Evolutionary conservation across 92 coral and sea anemone species (phyloP), one percentile per base, ranked within the genome.

Genomic region (Zoanthus solanderi): DNA sequence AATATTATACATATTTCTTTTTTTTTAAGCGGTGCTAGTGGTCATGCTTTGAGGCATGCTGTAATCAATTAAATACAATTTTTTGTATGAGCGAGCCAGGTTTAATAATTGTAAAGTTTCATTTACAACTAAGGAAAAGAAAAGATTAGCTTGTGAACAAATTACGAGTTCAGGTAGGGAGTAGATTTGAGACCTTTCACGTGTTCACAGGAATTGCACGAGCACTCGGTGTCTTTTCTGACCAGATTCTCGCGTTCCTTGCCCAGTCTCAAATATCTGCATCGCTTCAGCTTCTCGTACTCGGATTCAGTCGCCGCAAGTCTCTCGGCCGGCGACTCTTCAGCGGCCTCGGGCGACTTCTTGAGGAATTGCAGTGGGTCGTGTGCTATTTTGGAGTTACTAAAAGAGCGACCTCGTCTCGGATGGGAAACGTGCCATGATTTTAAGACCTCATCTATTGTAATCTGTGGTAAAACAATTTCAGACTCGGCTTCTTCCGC

Each of bases 141-240:
- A 37, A 37, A 37, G 4, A 37, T 37, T 37, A 37, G 42, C 42
- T 37, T 37, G 3, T 0, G 42, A 37, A 90, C 71, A 6, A 69
- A 45, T 66, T 83, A 92, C 8, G 97, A 94, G 76, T 94, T 94
- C 50, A 94, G 81, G 31, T 78, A 94, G 17, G 97, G 94, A 72
- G 93, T 84, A 46, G 84, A 82, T 66, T 85, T 92, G 17, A 94
- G 78, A 5, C 94, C 97, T 50, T 91, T 75, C 10, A 87, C 94
- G 31, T 94, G 97, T 54, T 94, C 97, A 75, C 97, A 94, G 11
- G 95, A 92, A 77, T 94, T 94, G 72, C 97, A 94, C 5, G 97
- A 93, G 61, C 97, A 94, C 8, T 60, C 15, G 46, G 71, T 75
- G 0, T 88, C 47, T 58, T 94, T 95, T 4, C 74, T 46, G 13